phyloP scores from a whole-genome alignment of 2,113 vertebrate species.

The Psilopogon haemacephalus region DNA sequence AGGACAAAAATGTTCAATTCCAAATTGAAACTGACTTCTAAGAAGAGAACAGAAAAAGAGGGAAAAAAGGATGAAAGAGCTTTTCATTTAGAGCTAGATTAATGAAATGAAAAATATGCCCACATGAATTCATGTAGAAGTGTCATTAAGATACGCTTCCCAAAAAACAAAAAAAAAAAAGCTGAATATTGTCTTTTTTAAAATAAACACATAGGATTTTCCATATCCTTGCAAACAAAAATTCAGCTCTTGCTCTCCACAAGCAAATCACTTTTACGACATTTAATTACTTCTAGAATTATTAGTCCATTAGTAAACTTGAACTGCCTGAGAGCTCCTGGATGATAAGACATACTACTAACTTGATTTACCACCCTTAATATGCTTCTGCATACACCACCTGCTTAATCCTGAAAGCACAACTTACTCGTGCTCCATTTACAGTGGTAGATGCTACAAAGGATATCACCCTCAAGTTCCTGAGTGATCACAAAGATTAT shows the following conservation, averaged over 20 bases:
- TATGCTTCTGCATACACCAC: neutral
- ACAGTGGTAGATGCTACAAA: too few relatives aligned
- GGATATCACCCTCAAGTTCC: too few relatives aligned
- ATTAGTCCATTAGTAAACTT: neutral
- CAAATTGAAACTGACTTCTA: neutral
- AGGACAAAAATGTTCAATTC: neutral
- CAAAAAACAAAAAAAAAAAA: too few relatives aligned
- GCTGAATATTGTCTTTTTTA: neutral
- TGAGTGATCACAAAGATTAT: too few relatives aligned
- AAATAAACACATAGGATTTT: neutral
- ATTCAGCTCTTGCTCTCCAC: neutral
- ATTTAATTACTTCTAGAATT: conserved; percentile 2
- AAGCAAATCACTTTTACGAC: neutral
- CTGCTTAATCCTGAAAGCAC: neutral
- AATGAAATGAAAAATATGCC: neutral
- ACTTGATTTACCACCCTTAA: neutral
- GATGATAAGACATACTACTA: neutral
- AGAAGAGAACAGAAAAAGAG: neutral
- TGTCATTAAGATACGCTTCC: neutral
- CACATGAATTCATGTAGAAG: neutral
- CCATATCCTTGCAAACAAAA: neutral
- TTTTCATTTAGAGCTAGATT: neutral
- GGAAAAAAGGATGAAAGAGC: neutral
- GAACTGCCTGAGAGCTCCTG: neutral
- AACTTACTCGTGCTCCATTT: neutral